Evolutionary conservation across 2,888 invertebrate species (phyloP).

Genomic region (Dendrolimus pini): DNA sequence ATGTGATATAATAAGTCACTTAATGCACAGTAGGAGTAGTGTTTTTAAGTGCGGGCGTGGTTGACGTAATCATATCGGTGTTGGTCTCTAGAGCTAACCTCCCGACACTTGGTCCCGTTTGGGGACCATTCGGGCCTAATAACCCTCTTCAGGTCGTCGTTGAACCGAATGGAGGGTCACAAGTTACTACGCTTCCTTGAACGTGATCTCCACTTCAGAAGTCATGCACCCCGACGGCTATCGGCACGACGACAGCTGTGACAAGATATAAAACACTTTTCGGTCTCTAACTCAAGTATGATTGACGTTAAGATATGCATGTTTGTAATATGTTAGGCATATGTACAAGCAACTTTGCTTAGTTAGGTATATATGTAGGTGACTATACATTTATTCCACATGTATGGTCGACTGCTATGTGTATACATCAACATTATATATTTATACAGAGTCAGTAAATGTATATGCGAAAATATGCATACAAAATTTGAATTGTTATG

Average conservation of each 20-base stretch:
- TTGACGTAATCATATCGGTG: background rate
- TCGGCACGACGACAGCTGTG: constrained; percentile 22
- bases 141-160: constrained; percentile 11
- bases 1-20: constrained; percentile 20
- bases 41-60: background rate
- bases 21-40: constrained; percentile 5
- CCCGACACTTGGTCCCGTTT: constrained; percentile 6
- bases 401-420: too few species aligned
- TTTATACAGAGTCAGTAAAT: too few species aligned
- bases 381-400: too few species aligned
- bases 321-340: too few species aligned
- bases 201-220: constrained; percentile 22
- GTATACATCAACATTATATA: too few species aligned
- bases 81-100: background rate
- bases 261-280: constrained; percentile 13
- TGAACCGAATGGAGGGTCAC: constrained; percentile 16
- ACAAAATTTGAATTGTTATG: too few species aligned
- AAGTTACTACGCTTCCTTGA: constrained; percentile 18
- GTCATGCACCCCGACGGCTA: constrained; percentile 25
- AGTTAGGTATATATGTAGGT: too few species aligned
- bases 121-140: background rate
- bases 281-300: constrained; percentile 11
- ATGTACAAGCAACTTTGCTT: too few species aligned
- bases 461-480: too few species aligned
- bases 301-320: constrained; percentile 4